phyloP scores from a whole-genome alignment of 2,797 vertebrate genomes.

The Buphagus erythrorhynchus region DNA sequence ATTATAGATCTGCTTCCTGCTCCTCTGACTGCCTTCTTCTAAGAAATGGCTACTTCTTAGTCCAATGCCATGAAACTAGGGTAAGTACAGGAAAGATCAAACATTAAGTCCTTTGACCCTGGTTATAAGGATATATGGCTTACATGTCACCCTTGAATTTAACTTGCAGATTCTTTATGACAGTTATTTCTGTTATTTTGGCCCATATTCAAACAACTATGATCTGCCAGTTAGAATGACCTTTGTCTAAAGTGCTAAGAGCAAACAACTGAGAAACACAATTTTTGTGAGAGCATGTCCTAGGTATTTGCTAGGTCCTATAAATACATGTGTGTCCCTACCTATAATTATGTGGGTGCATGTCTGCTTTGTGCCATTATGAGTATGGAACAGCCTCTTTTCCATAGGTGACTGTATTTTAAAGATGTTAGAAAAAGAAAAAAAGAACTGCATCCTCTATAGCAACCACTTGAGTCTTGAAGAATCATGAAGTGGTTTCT shows the following conservation, averaged over 20 bases:
- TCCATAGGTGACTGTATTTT: not conserved
- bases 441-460: not conserved
- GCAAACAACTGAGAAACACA: not conserved
- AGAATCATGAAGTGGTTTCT: not conserved
- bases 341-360: not conserved
- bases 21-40: not conserved
- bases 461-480: not conserved
- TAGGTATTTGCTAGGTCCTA: not conserved
- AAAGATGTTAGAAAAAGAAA: not conserved
- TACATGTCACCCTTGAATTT: not conserved
- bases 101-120: not conserved
- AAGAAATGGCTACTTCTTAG: not conserved
- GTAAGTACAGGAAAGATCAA: rapidly evolving
- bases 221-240: not conserved
- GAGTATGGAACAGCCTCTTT: not conserved
- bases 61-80: not conserved
- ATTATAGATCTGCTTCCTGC: not conserved
- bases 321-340: not conserved
- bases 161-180: not conserved
- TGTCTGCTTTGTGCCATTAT: not conserved
- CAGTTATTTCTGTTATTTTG: not conserved
- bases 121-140: not conserved
- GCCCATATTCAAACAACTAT: not conserved
- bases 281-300: not conserved
- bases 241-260: not conserved